Conservation (phyloP, 2,888 invertebrate species). For the Xylota sylvarum region DNA sequence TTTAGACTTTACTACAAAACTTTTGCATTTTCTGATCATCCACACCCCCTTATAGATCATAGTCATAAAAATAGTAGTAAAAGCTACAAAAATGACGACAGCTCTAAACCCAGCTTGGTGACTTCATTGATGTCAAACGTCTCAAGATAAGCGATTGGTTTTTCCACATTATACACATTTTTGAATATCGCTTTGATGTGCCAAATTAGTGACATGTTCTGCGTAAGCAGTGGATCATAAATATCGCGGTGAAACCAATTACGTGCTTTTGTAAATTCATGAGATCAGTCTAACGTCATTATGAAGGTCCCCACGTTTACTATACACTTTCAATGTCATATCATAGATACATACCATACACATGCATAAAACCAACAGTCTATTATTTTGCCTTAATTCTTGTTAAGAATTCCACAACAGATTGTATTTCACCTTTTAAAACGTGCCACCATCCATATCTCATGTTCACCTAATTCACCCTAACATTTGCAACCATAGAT, state of each 20-base stretch:
- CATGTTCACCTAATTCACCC: conserved; percentile 36
- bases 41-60: too few relatives aligned
- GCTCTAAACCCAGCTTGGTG: neutral
- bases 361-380: too few relatives aligned
- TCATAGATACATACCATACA: neutral
- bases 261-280: too few relatives aligned
- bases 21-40: too few relatives aligned
- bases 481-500: conserved; percentile 21
- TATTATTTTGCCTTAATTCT: neutral
- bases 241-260: neutral
- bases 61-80: too few relatives aligned
- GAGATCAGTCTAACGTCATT: neutral
- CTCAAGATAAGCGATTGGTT: neutral
- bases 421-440: neutral
- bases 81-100: neutral
- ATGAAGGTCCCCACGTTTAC: neutral
- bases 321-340: neutral
- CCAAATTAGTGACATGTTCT: neutral
- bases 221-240: neutral
- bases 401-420: neutral
- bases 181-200: neutral
- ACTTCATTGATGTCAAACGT: neutral
- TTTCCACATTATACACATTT: neutral
- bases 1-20: too few relatives aligned
- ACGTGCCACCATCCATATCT: neutral